Percentiles rank a stretch among this genome's conserved stretches.
These are phyloP conservation scores for Tangara arthus DNA, from an alignment of 2,797 vertebrate species.

Conservation along the genomic window DNA sequence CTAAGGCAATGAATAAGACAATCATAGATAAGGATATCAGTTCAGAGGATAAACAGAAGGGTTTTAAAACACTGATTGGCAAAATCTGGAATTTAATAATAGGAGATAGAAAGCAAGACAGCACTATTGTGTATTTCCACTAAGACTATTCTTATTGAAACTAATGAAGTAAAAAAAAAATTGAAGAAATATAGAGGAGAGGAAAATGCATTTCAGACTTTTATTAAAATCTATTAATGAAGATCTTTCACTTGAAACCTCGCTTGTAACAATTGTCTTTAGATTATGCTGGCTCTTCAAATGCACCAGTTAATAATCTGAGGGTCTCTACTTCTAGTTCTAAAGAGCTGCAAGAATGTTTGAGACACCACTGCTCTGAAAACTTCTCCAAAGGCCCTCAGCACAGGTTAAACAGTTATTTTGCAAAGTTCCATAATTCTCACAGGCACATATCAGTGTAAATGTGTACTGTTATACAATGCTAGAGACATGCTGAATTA, in stretches of 20 bases:
- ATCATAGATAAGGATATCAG: neutral
- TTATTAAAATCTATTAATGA: constrained; percentile 1
- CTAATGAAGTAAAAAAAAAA: neutral
- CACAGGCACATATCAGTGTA: neutral
- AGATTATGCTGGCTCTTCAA: neutral
- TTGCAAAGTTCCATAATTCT: neutral
- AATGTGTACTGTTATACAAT: neutral
- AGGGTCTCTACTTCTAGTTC: neutral
- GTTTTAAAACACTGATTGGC: neutral
- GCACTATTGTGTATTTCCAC: neutral
- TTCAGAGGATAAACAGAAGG: neutral
- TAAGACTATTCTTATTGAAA: neutral
- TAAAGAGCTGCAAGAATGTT: neutral
- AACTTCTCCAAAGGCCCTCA: neutral
- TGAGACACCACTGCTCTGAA: neutral
- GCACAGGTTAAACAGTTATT: neutral
- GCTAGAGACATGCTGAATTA: neutral
- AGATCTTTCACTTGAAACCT: neutral
- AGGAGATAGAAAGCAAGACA: neutral
- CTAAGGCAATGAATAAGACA: constrained; percentile 38
- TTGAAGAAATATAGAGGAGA: neutral
- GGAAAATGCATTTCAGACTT: neutral
- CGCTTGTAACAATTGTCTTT: neutral
- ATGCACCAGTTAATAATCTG: neutral
- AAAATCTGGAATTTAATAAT: neutral